Evolutionary conservation across 2,113 vertebrate species (phyloP), one percentile per base, ranked within the genome.

Genomic region (cat (Felis catus)): DNA sequence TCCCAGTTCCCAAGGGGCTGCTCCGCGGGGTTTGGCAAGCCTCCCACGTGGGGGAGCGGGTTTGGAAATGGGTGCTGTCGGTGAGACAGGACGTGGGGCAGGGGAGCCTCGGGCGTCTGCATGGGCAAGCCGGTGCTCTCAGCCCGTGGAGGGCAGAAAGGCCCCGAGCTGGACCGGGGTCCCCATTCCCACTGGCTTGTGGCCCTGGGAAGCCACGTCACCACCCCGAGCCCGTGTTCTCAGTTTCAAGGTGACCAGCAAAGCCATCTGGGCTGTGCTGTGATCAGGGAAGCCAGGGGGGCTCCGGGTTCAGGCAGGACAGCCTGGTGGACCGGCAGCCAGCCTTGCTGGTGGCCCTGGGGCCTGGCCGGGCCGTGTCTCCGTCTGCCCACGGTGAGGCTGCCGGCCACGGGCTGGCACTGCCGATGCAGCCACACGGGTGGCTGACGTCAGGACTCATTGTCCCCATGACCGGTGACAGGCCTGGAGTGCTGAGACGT

Each of bases 401-500:
- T 83, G 55, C 81, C 7, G 58, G 81, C 39, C 58, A 8, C 0
- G 16, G 36, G 58, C 81, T 39, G 31, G 78, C 5, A 1, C 51
- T 2, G 11, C 19, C 2, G 11, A 33, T 3, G 41, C 29, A 85
- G 83, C 31, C 25, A 89, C 92, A 53, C 92, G 89, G 36, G 97
- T 0, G 33, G 91, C 96, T 98, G 98, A 98, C 97, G 98, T 98
- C 98, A 98, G 94, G 93, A 97, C 97, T 97, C 97, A 98, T 98
- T 98, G 98, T 98, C 97, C 94, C 97, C 98, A 97, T 98, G 98
- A 97, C 98, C 98, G 98, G 98, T 96, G 98, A 98, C 98, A 96
- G 95, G 96, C 97, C 97, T 92, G 82, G 51, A 0, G 97, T 79
- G 92, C 97, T 83, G 79, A 33, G 95, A 29, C 0, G 80, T 12